Base-by-base conservation (phyloP, 2,797 vertebrate genomes). In the Myotis planiceps region DNA sequence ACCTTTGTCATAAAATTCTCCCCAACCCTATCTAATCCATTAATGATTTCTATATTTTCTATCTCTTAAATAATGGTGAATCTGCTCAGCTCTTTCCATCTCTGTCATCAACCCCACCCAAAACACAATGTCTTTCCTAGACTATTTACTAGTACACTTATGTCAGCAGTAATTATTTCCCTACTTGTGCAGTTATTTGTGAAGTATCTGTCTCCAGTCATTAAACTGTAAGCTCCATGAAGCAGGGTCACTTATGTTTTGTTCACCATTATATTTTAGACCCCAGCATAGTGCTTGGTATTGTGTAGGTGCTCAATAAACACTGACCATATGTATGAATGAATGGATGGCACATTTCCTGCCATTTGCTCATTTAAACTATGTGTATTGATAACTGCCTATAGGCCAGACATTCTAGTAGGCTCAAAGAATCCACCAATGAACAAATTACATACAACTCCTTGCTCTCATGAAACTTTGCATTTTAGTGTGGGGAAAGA, bases 41-140 rank as follows among this genome's bases (percentile, higher is more conserved):
- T 49, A 32, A 45, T 9, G 47, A 55, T 6, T 34, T 21, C 19
- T 25, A 0, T 68, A 81, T 75, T 53, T 82, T 85, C 27, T 66
- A 47, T 53, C 2, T 96, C 85, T 53, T 45, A 80, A 92, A 80
- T 85, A 47, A 68, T 42, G 53, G 88, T 88, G 7, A 65, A 84
- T 47, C 16, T 65, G 23, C 16, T 72, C 34, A 68, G 29, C 21
- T 71, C 39, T 92, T 68, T 89, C 66, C 15, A 39, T 71, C 32
- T 87, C 39, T 63, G 39, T 42, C 37, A 90, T 19, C 29, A 84
- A 63, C 49, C 18, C 78, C 49, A 65, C n/a, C 25, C 3, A 32
- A 84, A 93, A 29, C 6, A n/a, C 19, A 39, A 71, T 66, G 68
- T 45, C 45, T 66, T 85, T 65, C n/a, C 85, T 65, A 9, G 15